A percentile compares a stretch with the other conserved stretches of the same genome.
Conservation (phyloP, 2,113 vertebrate species). For the Hippocampus guttulatus region DNA sequence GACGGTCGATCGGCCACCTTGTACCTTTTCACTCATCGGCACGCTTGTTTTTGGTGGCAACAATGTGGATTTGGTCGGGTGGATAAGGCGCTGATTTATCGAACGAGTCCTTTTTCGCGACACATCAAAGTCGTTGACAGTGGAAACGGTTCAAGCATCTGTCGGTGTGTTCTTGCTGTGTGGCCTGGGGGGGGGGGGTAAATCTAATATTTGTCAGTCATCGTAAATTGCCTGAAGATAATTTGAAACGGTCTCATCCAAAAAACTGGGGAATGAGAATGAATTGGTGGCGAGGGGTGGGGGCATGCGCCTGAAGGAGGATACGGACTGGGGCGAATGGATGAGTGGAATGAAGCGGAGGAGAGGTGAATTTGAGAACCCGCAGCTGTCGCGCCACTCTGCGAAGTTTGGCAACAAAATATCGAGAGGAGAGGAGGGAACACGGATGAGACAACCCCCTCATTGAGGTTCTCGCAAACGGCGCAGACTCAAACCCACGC, state of each 20-base stretch:
- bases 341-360: conserved; percentile 40
- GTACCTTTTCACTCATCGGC: conserved; percentile 4
- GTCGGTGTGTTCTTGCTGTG: conserved; percentile 11
- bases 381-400: conserved; percentile 62
- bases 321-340: conserved; percentile 50
- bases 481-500: conserved; percentile 34
- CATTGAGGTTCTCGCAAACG: conserved; percentile 29
- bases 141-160: conserved; percentile 6
- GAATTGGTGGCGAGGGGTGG: conserved; percentile 27
- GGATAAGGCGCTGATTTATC: conserved; percentile 48
- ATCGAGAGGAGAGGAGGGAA: conserved; percentile 40
- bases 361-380: conserved; percentile 47
- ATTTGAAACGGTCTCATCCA: conserved; percentile 29
- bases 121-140: conserved; percentile 20
- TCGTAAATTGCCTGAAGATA: conserved; percentile 1
- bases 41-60: conserved; percentile 17
- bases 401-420: conserved; percentile 56
- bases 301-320: conserved; percentile 51
- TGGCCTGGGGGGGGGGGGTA: neutral
- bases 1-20: neutral
- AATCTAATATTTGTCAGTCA: neutral
- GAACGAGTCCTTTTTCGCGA: conserved; percentile 24
- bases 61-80: conserved; percentile 46
- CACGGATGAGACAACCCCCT: conserved; percentile 55
- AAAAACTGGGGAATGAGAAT: conserved; percentile 40